Conservation (phyloP, 2,797 vertebrate genomes). For the Champsocephalus gunnari region DNA sequence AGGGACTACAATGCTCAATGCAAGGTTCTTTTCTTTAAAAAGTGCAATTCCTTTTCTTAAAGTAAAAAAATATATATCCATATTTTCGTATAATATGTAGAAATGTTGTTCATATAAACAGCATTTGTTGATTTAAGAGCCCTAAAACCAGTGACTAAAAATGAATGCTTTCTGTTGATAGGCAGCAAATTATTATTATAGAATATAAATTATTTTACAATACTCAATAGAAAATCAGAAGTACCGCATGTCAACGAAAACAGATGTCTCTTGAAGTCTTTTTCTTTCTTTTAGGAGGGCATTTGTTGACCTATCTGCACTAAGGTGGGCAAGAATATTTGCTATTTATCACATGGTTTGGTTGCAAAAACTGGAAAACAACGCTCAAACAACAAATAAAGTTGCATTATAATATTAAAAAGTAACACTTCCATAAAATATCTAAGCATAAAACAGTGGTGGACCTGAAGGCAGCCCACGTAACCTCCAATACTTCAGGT, state of each 20-base stretch:
- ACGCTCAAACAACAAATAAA: constrained; percentile 64
- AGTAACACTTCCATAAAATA: constrained; percentile 83
- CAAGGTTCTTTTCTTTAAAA: constrained; percentile 83
- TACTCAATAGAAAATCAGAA: constrained; percentile 79
- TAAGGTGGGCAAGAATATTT: constrained; percentile 65
- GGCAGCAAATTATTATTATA: constrained; percentile 75
- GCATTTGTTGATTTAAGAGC: constrained; percentile 82
- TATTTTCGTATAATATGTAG: constrained; percentile 86
- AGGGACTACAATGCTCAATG: constrained; percentile 84
- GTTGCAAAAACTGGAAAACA: constrained; percentile 74
- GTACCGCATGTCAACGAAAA: constrained; percentile 77
- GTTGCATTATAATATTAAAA: constrained; percentile 71
- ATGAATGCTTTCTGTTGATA: constrained; percentile 74
- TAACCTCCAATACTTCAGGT: constrained; percentile 80
- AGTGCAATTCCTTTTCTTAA: constrained; percentile 88
- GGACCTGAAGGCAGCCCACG: constrained; percentile 72
- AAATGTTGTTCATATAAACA: constrained; percentile 87
- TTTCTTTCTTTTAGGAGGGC: constrained; percentile 61
- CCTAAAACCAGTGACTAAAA: constrained; percentile 82
- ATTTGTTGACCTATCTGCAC: constrained; percentile 55
- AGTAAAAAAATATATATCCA: constrained; percentile 90
- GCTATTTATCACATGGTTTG: constrained; percentile 65
- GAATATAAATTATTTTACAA: constrained; percentile 82
- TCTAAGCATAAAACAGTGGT: constrained; percentile 76
- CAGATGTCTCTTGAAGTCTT: constrained; percentile 58